Percentiles rank a stretch among this genome's conserved stretches.
These are phyloP conservation scores for Idaea straminata DNA, from an alignment of 2,888 invertebrate species.

Conservation along the genomic window DNA sequence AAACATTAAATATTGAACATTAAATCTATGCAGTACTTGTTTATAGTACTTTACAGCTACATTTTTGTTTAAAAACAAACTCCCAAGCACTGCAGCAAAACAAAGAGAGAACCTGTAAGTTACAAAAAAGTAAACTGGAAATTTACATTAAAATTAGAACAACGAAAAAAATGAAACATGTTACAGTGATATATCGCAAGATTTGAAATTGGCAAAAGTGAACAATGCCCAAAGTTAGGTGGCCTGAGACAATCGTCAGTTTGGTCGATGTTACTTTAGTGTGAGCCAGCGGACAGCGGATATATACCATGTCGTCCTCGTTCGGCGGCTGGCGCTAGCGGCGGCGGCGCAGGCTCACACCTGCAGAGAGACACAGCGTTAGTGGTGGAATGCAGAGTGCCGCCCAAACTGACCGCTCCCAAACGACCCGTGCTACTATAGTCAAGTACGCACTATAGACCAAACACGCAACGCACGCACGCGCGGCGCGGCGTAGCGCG, in stretches of 20 bases:
- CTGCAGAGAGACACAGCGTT: conserved; percentile 81
- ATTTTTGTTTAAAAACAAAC: conserved; percentile 76
- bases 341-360: conserved; percentile 80
- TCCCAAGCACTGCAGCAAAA: conserved; percentile 81
- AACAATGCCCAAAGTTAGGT: conserved; percentile 79
- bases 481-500: conserved; percentile 17
- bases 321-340: conserved; percentile 63
- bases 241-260: conserved; percentile 76
- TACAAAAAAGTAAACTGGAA: conserved; percentile 75
- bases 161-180: conserved; percentile 56
- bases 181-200: conserved; percentile 76
- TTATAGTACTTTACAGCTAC: conserved; percentile 80
- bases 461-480: background rate
- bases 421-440: conserved; percentile 13
- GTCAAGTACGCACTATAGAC: too few species aligned
- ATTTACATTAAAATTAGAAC: conserved; percentile 68
- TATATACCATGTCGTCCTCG: conserved; percentile 77
- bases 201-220: conserved; percentile 77
- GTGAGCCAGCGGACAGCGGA: conserved; percentile 69
- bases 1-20: conserved; percentile 71
- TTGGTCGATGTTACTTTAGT: conserved; percentile 78
- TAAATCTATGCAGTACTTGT: conserved; percentile 80
- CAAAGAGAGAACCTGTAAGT: conserved; percentile 80
- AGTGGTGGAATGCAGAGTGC: conserved; percentile 43
- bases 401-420: conserved; percentile 67